These are phyloP conservation scores for Eupithecia inturbata DNA, from an alignment of 2,888 invertebrate genomes.

Conservation along the genomic window DNA sequence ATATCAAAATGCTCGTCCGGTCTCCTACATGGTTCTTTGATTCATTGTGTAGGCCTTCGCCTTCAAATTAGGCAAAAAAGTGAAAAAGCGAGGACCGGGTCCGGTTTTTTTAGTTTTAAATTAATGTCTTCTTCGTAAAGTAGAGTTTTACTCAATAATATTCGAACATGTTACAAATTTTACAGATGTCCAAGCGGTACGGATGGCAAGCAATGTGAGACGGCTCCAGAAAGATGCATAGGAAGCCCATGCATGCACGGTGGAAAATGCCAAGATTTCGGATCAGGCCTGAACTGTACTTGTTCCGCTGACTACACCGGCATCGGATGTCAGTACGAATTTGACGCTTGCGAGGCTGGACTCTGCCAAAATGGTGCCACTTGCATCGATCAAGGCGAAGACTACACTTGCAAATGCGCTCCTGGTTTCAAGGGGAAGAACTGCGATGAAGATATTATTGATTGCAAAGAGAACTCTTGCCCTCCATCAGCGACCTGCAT, in stretches of 20 bases:
- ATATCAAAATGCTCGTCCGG: no score
- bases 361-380: conserved; percentile 97
- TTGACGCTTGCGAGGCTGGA: conserved; percentile 94
- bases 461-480: conserved; percentile 97
- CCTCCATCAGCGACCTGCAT: conserved; percentile 97
- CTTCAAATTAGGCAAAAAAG: no score
- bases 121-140: no score
- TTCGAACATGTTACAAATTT: conserved; percentile 67
- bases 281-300: conserved; percentile 96
- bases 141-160: neutral
- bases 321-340: conserved; percentile 96
- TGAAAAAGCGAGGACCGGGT: no score
- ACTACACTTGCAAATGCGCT: conserved; percentile 94
- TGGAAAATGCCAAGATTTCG: conserved; percentile 97
- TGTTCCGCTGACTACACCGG: conserved; percentile 94
- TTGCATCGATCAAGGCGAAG: conserved; percentile 93
- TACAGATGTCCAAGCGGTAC: conserved; percentile 95
- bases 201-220: conserved; percentile 98
- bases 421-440: conserved; percentile 91
- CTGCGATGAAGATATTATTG: conserved; percentile 95
- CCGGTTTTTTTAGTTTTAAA: no score
- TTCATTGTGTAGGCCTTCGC: no score
- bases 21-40: no score
- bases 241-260: conserved; percentile 98
- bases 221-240: conserved; percentile 96